Evolutionary conservation across 2,888 invertebrate genomes (phyloP).

Genomic region (Pterostichus niger): DNA sequence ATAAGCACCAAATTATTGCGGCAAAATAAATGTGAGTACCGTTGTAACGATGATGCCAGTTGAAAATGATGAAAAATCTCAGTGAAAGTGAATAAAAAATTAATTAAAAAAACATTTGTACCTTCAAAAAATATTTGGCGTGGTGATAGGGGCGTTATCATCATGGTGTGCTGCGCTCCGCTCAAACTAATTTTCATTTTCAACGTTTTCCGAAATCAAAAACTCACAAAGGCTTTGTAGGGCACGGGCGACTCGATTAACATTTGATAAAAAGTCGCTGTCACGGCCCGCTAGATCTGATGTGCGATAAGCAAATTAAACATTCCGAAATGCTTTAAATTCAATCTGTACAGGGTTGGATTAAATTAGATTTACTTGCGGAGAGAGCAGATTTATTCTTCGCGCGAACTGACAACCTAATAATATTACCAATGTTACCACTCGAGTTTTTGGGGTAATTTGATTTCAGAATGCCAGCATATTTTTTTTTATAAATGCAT

Average conservation of each 20-base stretch:
- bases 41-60: not conserved
- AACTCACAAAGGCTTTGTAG: too few species aligned
- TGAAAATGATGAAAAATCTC: conserved; percentile 9
- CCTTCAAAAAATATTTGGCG: conserved; percentile 14
- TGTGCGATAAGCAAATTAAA: conserved; percentile 12
- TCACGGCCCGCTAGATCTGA: conserved; percentile 11
- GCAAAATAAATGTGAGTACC: conserved; percentile 1
- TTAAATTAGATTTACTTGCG: conserved; percentile 15
- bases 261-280: conserved; percentile 25
- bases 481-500: not conserved
- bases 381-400: not conserved
- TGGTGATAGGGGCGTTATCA: not conserved
- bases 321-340: conserved; percentile 16
- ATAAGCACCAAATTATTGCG: too few species aligned
- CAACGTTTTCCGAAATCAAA: conserved; percentile 21
- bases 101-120: conserved; percentile 32
- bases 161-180: not conserved
- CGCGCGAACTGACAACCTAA: not conserved
- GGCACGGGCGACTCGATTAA: conserved; percentile 1
- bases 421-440: not conserved
- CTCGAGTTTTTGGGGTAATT: conserved; percentile 14
- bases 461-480: conserved; percentile 9
- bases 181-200: conserved; percentile 35
- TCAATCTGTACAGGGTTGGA: conserved; percentile 21
- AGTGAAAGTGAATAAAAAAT: not conserved